Evolutionary conservation across 2,113 vertebrate species (phyloP).

Genomic region (Chloropsis cyanopogon): DNA sequence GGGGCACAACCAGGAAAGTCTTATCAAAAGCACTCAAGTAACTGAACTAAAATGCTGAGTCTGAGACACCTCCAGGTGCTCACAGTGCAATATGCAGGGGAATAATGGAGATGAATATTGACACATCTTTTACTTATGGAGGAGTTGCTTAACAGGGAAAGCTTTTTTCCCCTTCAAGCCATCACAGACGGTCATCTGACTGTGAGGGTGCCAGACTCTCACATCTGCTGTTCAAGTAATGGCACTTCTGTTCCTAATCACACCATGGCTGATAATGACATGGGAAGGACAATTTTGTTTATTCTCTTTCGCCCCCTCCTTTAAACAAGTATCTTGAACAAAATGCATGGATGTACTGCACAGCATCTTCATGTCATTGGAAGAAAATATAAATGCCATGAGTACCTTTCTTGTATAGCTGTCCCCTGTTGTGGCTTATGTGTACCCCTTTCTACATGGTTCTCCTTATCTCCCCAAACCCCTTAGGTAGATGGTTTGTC

Average conservation of each 20-base stretch:
- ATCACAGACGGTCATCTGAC: fast-evolving
- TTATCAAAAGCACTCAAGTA: not conserved
- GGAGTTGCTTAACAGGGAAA: not conserved
- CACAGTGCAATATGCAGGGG: not conserved
- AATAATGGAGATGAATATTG: not conserved
- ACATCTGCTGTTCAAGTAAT: not conserved
- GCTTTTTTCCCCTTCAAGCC: not conserved
- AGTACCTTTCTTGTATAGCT: not conserved
- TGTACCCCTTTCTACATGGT: too few species aligned
- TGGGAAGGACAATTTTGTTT: not conserved
- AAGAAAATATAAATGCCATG: not conserved
- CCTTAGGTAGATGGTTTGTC: too few species aligned
- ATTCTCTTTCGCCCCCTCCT: not conserved
- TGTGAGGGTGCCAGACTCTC: not conserved
- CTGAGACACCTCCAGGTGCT: not conserved
- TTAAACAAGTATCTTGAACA: not conserved
- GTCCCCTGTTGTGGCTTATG: not conserved
- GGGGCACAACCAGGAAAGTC: not conserved
- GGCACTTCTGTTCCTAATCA: not conserved
- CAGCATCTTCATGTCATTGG: not conserved
- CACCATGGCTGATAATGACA: not conserved
- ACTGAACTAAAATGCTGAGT: not conserved
- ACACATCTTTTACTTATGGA: not conserved
- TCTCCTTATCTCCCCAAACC: too few species aligned
- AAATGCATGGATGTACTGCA: not conserved